Evolutionary conservation across 2,888 invertebrate genomes (phyloP), one percentile per base, ranked within the genome.

Genomic region (Nomada goodeniana): DNA sequence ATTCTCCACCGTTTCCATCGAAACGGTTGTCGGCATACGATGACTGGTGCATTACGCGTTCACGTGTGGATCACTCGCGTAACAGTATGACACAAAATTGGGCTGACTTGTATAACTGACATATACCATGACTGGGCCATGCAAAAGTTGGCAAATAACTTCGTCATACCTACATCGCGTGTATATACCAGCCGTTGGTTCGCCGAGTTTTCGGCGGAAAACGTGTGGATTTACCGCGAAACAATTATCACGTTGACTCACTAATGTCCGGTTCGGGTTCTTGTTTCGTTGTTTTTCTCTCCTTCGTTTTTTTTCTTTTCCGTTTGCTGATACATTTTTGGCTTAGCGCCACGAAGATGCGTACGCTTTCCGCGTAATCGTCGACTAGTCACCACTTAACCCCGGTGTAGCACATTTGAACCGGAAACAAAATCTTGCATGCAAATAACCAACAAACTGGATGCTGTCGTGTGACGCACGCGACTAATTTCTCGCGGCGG

Each of bases 381-480:
- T 68, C 61, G 71, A 13, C 70, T 72, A 89, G 85, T 89, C 89
- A 89, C 50, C 89, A 83, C 82, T 89, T 89, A 87, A 88, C 71
- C 68, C 23, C 53, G 47, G 42, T 10, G 50, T 93, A 94, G 78
- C 94, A 93, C 20, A 65, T 60, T 75, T 44, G 94, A 90, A 18
- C 93, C 92, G 93, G 92, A 36, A 94, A 91, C 0, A 91, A 88
- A 67, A 89, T 93, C 42, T 94, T 68, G 60, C 64, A 73, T 71
- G 67, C 70, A 77, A 82, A 74, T 79, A 55, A 61, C 50, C 61
- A 11, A n/a, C 59, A 55, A 72, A 63, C 50, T 80, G 44, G 63
- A 61, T 9, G 59, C 47, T 42, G 44, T 47, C 47, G 63, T 20
- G 69, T 70, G 68, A 78, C 71, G 78, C 77, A 61, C 53, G 29